Evolutionary conservation across 2,888 invertebrate species (phyloP).

Genomic region (Ethmia dodecea): DNA sequence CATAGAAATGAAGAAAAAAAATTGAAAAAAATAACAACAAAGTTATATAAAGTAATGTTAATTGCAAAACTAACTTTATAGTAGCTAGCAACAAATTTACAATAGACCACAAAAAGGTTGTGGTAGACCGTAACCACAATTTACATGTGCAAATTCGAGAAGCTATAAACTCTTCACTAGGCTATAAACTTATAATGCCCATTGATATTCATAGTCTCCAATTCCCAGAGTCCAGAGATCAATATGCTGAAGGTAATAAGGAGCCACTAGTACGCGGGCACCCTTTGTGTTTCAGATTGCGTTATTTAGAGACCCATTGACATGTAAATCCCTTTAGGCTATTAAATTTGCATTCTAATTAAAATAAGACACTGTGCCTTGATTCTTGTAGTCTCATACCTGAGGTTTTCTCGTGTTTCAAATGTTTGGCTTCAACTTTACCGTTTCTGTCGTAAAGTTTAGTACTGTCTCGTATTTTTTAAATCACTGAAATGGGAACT

Average conservation of each 20-base stretch:
- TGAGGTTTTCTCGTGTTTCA: conserved; percentile 25
- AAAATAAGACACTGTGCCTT: conserved; percentile 41
- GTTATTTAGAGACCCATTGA: conserved; percentile 70
- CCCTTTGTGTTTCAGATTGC: conserved; percentile 64
- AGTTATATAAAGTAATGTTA: no score
- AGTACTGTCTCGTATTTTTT: no score
- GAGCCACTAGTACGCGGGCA: conserved; percentile 26
- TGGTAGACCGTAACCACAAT: no score
- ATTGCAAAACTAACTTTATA: no score
- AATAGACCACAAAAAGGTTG: no score
- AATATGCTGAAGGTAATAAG: conserved; percentile 43
- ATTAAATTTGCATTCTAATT: conserved; percentile 77
- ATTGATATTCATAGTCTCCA: conserved; percentile 48
- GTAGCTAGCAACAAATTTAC: no score
- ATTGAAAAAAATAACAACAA: no score
- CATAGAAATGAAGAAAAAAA: no score
- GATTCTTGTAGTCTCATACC: conserved; percentile 20
- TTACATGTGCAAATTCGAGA: not conserved
- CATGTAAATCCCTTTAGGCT: conserved; percentile 71
- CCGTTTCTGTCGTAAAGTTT: no score
- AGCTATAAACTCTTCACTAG: not conserved
- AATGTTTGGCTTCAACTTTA: conserved; percentile 6
- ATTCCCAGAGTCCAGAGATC: conserved; percentile 46
- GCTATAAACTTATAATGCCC: conserved; percentile 22
- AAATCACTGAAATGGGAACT: no score